Conservation (phyloP, 2,113 vertebrate species). For the Aptenodytes forsteri region DNA sequence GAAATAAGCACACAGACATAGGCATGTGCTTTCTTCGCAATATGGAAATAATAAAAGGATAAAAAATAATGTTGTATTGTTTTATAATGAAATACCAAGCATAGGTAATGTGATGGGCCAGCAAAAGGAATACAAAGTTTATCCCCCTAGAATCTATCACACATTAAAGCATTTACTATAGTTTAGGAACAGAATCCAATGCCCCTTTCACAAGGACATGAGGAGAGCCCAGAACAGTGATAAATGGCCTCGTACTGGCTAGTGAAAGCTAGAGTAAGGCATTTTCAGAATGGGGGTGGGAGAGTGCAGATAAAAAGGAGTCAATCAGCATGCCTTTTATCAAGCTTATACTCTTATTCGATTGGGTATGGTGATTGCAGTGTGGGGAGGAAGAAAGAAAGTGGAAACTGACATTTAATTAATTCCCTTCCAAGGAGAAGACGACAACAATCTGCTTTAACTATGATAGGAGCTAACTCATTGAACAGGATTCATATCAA, state of each 20-base stretch:
- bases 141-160: background rate
- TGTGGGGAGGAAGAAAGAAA: background rate
- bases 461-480: background rate
- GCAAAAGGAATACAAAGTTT: background rate
- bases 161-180: background rate
- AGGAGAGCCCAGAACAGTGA: background rate
- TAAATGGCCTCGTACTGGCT: background rate
- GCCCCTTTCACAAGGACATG: background rate
- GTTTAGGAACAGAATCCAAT: background rate
- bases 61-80: background rate
- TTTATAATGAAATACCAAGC: background rate
- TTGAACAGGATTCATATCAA: background rate
- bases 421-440: background rate
- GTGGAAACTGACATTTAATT: background rate
- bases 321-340: background rate
- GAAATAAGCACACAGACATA: background rate
- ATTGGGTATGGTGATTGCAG: background rate
- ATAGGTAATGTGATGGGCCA: background rate
- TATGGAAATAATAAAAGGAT: background rate
- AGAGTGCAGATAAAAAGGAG: background rate
- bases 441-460: background rate
- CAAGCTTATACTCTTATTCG: background rate
- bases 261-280: background rate
- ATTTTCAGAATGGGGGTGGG: background rate
- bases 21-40: background rate